Evolutionary conservation across 2,888 invertebrate species (phyloP).

Genomic region (Limnephilus marmoratus): DNA sequence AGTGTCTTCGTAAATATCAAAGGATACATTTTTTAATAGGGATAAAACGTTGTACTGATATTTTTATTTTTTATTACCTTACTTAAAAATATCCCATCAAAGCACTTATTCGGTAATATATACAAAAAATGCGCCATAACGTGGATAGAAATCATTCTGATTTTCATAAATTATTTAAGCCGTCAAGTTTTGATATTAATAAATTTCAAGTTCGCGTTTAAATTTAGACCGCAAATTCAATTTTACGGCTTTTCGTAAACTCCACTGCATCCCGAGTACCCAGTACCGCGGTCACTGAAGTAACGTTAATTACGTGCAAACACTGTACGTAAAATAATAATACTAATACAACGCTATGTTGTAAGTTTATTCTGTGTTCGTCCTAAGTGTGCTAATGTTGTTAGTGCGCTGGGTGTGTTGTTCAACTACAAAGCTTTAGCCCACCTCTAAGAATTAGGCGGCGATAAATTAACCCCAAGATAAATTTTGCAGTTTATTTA

Average conservation of each 20-base stretch:
- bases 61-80: no score
- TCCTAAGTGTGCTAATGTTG: neutral
- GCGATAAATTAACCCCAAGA: conserved; percentile 5
- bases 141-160: neutral
- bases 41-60: no score
- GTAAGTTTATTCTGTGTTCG: neutral
- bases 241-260: conserved; percentile 3
- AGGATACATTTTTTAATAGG: no score
- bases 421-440: conserved; percentile 3
- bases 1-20: no score
- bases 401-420: neutral
- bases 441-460: conserved; percentile 6
- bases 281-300: conserved; percentile 17
- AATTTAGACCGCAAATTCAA: neutral
- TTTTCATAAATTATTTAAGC: neutral
- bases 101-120: no score
- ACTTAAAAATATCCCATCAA: no score
- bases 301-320: conserved; percentile 8
- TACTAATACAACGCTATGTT: neutral
- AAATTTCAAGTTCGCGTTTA: neutral
- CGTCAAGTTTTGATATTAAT: neutral
- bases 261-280: neutral
- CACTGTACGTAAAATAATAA: neutral
- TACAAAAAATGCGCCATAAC: neutral
- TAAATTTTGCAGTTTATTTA: neutral